These are phyloP conservation scores for Physeter macrocephalus DNA, from an alignment of 2,113 vertebrate species.

Conservation along the genomic window DNA sequence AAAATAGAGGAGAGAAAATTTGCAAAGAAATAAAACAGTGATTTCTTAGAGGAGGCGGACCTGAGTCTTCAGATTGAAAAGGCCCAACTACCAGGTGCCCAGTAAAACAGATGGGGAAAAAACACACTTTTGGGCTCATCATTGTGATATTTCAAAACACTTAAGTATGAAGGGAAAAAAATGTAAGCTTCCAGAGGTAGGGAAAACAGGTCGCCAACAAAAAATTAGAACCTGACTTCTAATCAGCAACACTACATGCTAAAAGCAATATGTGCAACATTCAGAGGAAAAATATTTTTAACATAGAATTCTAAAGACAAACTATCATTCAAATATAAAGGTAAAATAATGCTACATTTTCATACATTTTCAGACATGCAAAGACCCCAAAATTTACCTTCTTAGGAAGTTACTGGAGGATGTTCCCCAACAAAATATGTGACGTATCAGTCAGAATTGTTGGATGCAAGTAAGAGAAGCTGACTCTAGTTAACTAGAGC, in stretches of 20 bases:
- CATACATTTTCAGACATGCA: not conserved
- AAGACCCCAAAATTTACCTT: constrained; percentile 21
- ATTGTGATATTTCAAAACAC: constrained; percentile 40
- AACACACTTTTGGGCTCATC: not conserved
- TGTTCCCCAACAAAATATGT: not conserved
- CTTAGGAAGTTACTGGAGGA: constrained; percentile 12
- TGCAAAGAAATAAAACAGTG: constrained; percentile 9
- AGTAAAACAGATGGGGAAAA: constrained; percentile 20
- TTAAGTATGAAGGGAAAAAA: not conserved
- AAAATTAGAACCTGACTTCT: constrained; percentile 28
- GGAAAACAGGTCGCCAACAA: constrained; percentile 1
- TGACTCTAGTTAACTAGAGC: not conserved
- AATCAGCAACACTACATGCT: not conserved
- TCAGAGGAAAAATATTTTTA: constrained; percentile 12
- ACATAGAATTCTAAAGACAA: constrained; percentile 32
- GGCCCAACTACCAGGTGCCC: not conserved
- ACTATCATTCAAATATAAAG: constrained; percentile 19
- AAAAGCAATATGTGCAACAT: constrained; percentile 20
- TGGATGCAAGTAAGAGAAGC: not conserved
- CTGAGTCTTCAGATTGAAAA: not conserved
- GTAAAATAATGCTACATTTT: constrained; percentile 16
- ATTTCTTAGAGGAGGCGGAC: not conserved
- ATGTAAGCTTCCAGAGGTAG: not conserved
- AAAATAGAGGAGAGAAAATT: constrained; percentile 21
- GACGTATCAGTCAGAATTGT: not conserved